A percentile compares a stretch with the other conserved stretches of the same genome.
These are phyloP conservation scores for Thunnus thynnus DNA, from an alignment of 2,113 vertebrate genomes.

Conservation along the genomic window DNA sequence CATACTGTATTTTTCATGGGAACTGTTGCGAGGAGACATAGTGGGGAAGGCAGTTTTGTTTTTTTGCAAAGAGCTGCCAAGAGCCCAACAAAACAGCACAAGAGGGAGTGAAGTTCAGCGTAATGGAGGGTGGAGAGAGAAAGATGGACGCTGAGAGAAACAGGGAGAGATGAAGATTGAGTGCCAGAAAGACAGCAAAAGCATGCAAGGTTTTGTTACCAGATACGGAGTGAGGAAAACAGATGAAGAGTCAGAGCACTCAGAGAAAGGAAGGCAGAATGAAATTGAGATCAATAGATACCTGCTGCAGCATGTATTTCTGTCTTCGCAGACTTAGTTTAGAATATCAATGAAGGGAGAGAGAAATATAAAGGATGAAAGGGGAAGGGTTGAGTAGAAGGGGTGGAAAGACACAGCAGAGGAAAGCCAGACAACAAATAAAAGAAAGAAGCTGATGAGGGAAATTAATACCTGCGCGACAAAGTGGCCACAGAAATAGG, in stretches of 20 bases:
- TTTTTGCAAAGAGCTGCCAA: constrained; percentile 36
- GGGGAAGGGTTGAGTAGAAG: not conserved
- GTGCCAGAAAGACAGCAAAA: constrained; percentile 16
- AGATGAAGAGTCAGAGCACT: constrained; percentile 44
- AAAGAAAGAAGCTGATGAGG: constrained; percentile 44
- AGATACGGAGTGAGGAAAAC: constrained; percentile 12
- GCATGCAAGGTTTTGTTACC: constrained; percentile 30
- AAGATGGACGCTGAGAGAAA: too few species aligned
- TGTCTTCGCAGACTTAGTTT: constrained; percentile 60
- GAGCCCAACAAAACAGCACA: constrained; percentile 31
- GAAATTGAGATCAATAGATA: constrained; percentile 66
- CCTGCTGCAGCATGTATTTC: constrained; percentile 62
- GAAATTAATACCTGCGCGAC: constrained; percentile 50
- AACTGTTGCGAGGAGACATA: constrained; percentile 22
- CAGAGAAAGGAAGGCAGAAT: constrained; percentile 33
- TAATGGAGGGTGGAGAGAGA: constrained; percentile 29
- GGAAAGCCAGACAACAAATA: constrained; percentile 9
- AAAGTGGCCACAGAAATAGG: constrained; percentile 24
- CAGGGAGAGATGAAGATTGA: constrained; percentile 13
- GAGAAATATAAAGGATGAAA: constrained; percentile 11
- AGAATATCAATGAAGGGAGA: constrained; percentile 63
- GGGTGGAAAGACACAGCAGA: constrained; percentile 11
- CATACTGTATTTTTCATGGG: constrained; percentile 44
- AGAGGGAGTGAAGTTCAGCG: constrained; percentile 27
- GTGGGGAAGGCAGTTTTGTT: constrained; percentile 29